A percentile compares a stretch with the other conserved stretches of the same genome.
Evolutionary conservation across 2,113 vertebrate species (phyloP).

Genomic region (Ellobius talpinus): DNA sequence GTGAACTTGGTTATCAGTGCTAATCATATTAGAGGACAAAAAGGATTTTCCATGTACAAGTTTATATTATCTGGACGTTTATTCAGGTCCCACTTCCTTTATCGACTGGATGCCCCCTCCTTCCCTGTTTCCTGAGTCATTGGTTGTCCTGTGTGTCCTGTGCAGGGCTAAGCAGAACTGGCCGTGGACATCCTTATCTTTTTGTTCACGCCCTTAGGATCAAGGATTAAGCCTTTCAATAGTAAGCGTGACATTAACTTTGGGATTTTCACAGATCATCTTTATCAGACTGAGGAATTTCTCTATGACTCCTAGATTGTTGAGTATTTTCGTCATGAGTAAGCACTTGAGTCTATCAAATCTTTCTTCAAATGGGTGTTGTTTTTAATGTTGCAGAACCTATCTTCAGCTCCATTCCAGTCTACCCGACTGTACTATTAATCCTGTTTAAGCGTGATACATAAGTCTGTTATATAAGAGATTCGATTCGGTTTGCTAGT

Average conservation of each 20-base stretch:
- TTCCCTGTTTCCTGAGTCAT: background rate
- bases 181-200: background rate
- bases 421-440: background rate
- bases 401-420: background rate
- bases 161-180: background rate
- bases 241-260: background rate
- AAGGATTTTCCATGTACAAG: background rate
- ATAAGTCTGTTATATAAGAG: background rate
- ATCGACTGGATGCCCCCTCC: background rate
- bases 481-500: background rate
- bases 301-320: background rate
- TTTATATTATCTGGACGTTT: background rate
- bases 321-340: background rate
- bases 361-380: background rate
- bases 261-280: background rate
- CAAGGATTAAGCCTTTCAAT: background rate
- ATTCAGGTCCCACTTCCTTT: background rate
- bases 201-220: background rate
- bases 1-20: background rate
- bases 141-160: background rate
- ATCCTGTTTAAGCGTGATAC: background rate
- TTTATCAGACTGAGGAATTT: slow-evolving; percentile 41
- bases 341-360: background rate
- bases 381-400: background rate
- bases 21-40: background rate